Conservation (phyloP, 2,113 vertebrate species). For the Nesogale talazaci region DNA sequence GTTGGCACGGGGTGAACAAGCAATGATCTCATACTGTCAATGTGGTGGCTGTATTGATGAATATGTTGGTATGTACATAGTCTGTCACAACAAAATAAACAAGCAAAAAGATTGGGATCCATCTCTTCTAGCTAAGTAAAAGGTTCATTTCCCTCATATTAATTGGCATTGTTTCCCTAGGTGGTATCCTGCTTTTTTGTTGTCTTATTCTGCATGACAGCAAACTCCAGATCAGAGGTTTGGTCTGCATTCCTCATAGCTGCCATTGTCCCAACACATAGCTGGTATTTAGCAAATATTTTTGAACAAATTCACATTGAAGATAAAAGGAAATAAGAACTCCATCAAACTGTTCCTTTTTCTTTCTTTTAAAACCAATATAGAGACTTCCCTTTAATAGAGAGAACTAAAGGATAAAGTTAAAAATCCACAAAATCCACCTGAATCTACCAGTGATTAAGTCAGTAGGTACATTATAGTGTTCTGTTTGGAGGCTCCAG, state of each 20-base stretch:
- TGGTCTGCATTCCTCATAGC: too few relatives aligned
- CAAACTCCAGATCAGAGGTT: too few relatives aligned
- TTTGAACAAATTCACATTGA: background rate
- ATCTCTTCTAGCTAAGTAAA: conserved; percentile 64
- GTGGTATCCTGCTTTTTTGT: too few relatives aligned
- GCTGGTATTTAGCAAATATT: background rate
- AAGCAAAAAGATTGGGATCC: conserved; percentile 56
- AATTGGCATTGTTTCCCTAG: background rate
- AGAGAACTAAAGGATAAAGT: conserved; percentile 64
- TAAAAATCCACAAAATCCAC: conserved; percentile 56
- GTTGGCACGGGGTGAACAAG: background rate
- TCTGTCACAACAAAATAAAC: background rate
- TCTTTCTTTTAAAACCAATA: background rate
- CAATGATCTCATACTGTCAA: background rate
- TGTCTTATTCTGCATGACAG: too few relatives aligned
- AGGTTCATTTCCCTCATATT: background rate
- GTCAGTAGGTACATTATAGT: conserved; percentile 56
- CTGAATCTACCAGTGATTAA: conserved; percentile 78
- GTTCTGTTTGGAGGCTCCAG: conserved; percentile 69
- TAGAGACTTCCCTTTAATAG: conserved; percentile 64
- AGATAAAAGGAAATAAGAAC: background rate
- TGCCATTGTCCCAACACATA: background rate
- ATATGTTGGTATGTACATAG: background rate
- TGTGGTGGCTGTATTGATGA: background rate
- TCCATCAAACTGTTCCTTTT: too few relatives aligned